Conservation (phyloP, 2,113 vertebrate species). For the Phalacrocorax carbo region DNA sequence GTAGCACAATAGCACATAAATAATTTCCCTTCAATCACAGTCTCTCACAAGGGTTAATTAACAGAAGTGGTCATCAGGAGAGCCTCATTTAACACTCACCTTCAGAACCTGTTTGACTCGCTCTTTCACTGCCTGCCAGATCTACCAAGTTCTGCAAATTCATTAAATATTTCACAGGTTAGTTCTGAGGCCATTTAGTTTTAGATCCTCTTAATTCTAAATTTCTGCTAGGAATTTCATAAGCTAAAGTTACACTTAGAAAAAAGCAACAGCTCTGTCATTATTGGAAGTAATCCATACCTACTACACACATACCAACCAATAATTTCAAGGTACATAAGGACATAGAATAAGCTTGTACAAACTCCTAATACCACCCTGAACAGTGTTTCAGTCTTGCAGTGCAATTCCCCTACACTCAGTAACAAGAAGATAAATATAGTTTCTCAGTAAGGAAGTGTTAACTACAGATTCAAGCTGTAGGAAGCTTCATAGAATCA, state of each 20-base stretch:
- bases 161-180: not conserved
- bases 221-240: not conserved
- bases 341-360: not conserved
- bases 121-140: slow-evolving; percentile 92
- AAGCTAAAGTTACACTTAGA: not conserved
- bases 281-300: not conserved
- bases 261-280: not conserved
- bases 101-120: slow-evolving; percentile 94
- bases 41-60: not conserved
- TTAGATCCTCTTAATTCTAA: not conserved
- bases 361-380: not conserved
- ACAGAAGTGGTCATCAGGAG: not conserved
- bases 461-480: not conserved
- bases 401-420: not conserved
- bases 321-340: not conserved
- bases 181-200: not conserved
- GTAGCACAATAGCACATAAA: not conserved
- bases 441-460: not conserved
- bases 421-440: not conserved
- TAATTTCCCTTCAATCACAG: not conserved
- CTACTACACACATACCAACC: not conserved
- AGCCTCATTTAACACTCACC: slow-evolving; percentile 71
- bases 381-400: not conserved
- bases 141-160: slow-evolving; percentile 90
- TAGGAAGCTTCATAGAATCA: not conserved